Evolutionary conservation across 2,113 vertebrate species (phyloP).

Genomic region (Parus major): DNA sequence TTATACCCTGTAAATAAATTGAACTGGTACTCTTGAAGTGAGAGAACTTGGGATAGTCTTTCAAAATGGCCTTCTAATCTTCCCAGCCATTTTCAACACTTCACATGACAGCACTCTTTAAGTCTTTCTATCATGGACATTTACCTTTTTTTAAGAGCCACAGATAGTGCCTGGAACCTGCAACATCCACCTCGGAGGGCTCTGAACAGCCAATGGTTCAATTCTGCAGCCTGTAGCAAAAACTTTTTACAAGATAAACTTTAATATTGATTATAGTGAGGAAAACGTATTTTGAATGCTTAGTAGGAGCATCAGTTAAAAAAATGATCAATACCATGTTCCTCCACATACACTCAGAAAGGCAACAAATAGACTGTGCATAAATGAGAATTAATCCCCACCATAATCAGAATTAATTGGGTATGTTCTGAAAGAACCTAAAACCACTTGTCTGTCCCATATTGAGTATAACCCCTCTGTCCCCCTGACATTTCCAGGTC

Average conservation of each 20-base stretch:
- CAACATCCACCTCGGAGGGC: rapidly evolving
- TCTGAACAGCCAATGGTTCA: not conserved
- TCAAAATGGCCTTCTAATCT: not conserved
- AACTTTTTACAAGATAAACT: not conserved
- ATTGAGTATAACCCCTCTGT: not conserved
- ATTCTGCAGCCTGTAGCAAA: not conserved
- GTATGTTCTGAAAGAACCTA: not conserved
- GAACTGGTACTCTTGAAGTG: not conserved
- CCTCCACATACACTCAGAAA: not conserved
- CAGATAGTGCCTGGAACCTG: not conserved
- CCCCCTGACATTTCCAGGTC: not conserved
- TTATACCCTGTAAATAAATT: not conserved
- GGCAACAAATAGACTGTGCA: not conserved
- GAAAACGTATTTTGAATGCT: not conserved
- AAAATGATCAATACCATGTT: not conserved
- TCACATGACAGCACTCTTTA: not conserved
- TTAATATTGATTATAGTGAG: not conserved
- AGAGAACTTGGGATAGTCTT: not conserved
- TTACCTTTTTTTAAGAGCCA: not conserved
- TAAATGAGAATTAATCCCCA: not conserved
- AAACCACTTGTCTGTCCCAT: not conserved
- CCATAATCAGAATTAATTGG: not conserved
- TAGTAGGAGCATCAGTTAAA: not conserved
- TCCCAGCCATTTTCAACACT: not conserved
- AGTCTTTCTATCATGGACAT: not conserved